These are phyloP conservation scores for Dynastes hyllus DNA, from an alignment of 2,888 invertebrate genomes.

Conservation along the genomic window DNA sequence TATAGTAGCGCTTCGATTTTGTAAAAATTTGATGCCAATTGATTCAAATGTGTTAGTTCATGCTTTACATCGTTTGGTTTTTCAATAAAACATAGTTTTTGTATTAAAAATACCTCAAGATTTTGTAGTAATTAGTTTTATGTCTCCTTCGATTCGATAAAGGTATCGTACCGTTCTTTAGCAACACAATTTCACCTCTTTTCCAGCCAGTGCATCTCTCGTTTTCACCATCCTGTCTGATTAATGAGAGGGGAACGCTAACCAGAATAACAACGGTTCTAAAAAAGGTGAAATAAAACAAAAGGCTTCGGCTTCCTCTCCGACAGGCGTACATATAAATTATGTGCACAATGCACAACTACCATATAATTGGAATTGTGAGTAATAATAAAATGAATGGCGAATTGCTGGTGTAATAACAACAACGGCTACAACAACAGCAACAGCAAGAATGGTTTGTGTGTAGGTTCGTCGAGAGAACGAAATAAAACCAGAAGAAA, in stretches of 20 bases:
- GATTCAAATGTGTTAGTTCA: too few species aligned
- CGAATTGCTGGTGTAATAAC: slow-evolving; percentile 35
- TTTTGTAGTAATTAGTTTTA: too few species aligned
- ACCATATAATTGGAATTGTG: slow-evolving; percentile 40
- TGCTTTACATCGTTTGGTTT: too few species aligned
- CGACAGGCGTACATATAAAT: slow-evolving; percentile 32
- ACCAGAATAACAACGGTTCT: background rate
- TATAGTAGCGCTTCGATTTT: too few species aligned
- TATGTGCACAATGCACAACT: slow-evolving; percentile 35
- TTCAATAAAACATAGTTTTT: too few species aligned
- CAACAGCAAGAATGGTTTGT: too few species aligned
- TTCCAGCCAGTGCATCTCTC: background rate
- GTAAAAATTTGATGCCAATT: too few species aligned
- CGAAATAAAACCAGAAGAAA: too few species aligned
- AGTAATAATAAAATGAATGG: slow-evolving; percentile 46
- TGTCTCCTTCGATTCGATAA: too few species aligned
- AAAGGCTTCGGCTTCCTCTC: slow-evolving; percentile 18
- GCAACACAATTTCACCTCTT: background rate
- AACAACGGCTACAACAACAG: slow-evolving; percentile 9
- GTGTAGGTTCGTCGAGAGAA: too few species aligned
- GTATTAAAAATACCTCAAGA: too few species aligned
- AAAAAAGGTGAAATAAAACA: slow-evolving; percentile 32
- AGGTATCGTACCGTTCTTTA: too few species aligned
- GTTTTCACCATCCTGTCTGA: background rate
- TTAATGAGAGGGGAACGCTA: background rate